phyloP scores from a whole-genome alignment of 2,113 vertebrate genomes.

The Forbesichthys papilliferus region DNA sequence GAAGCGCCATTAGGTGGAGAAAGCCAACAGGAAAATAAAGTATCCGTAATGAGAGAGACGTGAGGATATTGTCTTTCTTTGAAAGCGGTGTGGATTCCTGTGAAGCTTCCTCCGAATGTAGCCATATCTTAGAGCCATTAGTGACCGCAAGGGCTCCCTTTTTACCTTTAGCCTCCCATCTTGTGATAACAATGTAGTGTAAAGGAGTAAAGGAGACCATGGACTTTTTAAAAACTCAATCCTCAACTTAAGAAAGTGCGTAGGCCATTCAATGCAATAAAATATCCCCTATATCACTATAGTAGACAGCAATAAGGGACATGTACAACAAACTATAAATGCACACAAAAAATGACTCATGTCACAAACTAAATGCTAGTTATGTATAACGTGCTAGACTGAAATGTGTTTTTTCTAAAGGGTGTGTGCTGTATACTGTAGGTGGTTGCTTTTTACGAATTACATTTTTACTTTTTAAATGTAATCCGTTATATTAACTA shows the following conservation, averaged over 20 bases:
- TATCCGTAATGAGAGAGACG: conserved; percentile 33
- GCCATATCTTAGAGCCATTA: background rate
- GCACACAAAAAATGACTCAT: too few species aligned
- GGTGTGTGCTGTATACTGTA: too few species aligned
- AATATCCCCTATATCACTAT: background rate
- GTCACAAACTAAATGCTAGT: too few species aligned
- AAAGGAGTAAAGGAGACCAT: conserved; percentile 4
- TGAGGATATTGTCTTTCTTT: conserved; percentile 38
- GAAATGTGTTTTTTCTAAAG: too few species aligned
- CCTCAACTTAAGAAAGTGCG: conserved; percentile 13
- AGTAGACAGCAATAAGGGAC: too few species aligned
- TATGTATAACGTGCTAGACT: too few species aligned
- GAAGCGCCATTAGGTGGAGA: conserved; percentile 30
- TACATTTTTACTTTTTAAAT: too few species aligned
- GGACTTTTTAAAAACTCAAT: conserved; percentile 7
- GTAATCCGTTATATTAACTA: too few species aligned
- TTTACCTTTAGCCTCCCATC: background rate
- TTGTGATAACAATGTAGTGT: too few species aligned
- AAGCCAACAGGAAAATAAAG: conserved; percentile 52
- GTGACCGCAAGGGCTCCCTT: too few species aligned
- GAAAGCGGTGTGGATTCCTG: conserved; percentile 30
- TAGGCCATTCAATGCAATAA: conserved; percentile 11
- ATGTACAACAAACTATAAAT: too few species aligned
- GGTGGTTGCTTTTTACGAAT: too few species aligned
- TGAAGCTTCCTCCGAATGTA: background rate